A percentile compares a stretch with the other conserved stretches of the same genome.
phyloP scores from a whole-genome alignment of 2,888 invertebrate species.

The Amblyteles armatorius region DNA sequence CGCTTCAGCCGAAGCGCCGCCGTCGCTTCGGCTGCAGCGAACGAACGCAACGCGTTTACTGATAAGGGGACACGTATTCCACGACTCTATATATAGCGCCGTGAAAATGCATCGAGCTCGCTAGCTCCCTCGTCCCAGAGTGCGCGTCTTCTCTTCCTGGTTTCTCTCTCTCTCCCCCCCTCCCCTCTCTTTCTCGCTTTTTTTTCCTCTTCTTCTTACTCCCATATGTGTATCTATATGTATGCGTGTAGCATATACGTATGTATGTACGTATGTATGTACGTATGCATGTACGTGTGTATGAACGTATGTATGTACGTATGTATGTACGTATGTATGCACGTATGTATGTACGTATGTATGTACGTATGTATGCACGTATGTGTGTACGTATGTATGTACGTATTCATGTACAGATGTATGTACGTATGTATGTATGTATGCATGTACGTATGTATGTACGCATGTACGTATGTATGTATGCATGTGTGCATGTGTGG shows the following conservation, averaged over 20 bases:
- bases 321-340: neutral
- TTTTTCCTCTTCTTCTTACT: constrained; percentile 23
- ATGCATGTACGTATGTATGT: neutral
- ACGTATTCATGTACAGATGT: neutral
- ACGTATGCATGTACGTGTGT: neutral
- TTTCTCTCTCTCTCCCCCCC: constrained; percentile 66
- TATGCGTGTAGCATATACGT: neutral
- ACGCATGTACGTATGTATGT: neutral
- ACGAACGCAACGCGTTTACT: constrained; percentile 63
- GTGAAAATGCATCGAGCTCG: constrained; percentile 72
- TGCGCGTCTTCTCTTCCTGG: constrained; percentile 71
- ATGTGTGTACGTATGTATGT: neutral
- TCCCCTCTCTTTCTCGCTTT: no score
- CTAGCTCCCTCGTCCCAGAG: constrained; percentile 31
- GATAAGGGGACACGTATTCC: constrained; percentile 67
- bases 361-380: no score
- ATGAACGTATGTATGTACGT: neutral
- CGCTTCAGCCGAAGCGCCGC: neutral
- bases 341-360: neutral
- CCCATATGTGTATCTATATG: neutral
- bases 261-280: no score
- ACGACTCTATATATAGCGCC: constrained; percentile 72
- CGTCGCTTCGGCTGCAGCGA: neutral
- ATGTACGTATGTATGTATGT: neutral
- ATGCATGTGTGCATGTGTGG: neutral